Evolutionary conservation across 2,113 vertebrate species (phyloP).

Genomic region (Eptesicus fuscus): DNA sequence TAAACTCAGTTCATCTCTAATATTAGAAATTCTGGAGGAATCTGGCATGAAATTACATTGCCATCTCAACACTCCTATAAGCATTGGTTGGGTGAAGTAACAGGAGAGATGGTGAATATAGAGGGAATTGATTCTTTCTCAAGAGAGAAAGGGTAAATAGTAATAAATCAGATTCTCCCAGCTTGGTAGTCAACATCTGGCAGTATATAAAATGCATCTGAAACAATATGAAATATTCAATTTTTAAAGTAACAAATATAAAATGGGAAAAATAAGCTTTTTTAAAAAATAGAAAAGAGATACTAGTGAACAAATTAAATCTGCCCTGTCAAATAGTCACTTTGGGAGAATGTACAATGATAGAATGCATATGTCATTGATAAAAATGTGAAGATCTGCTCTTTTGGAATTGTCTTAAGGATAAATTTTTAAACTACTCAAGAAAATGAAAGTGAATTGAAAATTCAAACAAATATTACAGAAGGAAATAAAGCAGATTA

Average conservation of each 20-base stretch:
- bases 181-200: not conserved
- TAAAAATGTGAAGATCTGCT: not conserved
- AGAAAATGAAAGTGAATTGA: not conserved
- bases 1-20: not conserved
- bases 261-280: not conserved
- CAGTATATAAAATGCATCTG: not conserved
- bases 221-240: not conserved
- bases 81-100: not conserved
- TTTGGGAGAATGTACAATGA: not conserved
- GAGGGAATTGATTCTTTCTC: conserved; percentile 4
- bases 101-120: not conserved
- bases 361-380: not conserved
- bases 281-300: not conserved
- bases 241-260: conserved; percentile 1
- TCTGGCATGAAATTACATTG: not conserved
- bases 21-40: not conserved
- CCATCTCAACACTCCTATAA: not conserved
- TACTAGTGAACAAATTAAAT: not conserved
- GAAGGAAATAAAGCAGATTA: not conserved
- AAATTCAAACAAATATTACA: not conserved
- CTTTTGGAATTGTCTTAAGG: not conserved
- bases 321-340: not conserved
- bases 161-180: not conserved
- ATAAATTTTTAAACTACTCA: not conserved
- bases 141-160: not conserved